phyloP scores from a whole-genome alignment of 2,797 vertebrate species.

The Rhynchotus rufescens region DNA sequence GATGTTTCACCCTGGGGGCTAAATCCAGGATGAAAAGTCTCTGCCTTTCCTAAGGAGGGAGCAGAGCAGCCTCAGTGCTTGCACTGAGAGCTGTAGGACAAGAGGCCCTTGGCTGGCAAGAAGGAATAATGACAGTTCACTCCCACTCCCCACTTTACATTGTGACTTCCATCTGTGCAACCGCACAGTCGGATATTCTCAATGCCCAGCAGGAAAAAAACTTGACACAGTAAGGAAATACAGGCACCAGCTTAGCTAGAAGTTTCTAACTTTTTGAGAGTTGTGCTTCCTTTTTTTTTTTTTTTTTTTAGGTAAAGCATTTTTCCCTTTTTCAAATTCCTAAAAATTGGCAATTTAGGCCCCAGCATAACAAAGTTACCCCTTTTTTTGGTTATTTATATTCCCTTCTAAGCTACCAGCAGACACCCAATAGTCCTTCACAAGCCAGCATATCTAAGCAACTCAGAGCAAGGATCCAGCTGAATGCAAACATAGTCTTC shows the following conservation, averaged over 20 bases:
- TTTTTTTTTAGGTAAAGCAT: background rate
- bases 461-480: background rate
- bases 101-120: background rate
- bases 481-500: background rate
- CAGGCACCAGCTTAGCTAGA: fast-evolving
- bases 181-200: background rate
- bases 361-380: background rate
- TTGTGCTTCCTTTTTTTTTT: background rate
- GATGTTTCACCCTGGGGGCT: background rate
- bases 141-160: background rate
- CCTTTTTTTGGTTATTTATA: background rate
- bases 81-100: background rate
- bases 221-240: background rate
- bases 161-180: background rate
- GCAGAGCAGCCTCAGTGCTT: background rate
- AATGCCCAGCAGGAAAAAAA: background rate
- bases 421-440: background rate
- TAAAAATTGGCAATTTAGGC: background rate
- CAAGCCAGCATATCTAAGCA: background rate
- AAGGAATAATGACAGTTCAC: background rate
- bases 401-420: background rate
- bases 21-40: background rate
- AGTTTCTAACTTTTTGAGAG: background rate
- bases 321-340: background rate
- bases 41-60: background rate